A percentile compares a stretch with the other conserved stretches of the same genome.
Conservation (phyloP, 2,797 vertebrate genomes). For the Diceros bicornis region DNA sequence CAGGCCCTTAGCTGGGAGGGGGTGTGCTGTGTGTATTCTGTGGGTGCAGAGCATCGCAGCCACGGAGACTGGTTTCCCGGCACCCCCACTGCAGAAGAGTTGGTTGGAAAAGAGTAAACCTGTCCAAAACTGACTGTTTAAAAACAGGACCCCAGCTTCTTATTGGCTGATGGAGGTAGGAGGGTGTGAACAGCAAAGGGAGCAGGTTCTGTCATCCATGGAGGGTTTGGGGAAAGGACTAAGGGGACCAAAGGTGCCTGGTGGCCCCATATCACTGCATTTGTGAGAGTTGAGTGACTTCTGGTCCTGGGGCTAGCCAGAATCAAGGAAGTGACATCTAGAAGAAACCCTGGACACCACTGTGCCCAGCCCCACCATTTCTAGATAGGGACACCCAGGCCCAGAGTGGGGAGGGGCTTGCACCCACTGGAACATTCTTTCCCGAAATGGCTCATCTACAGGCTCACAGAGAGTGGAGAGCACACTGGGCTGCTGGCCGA, state of each 20-base stretch:
- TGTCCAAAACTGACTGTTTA: background rate
- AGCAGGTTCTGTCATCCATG: background rate
- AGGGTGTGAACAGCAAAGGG: background rate
- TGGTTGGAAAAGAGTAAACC: background rate
- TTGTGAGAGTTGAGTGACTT: background rate
- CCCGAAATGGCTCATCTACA: background rate
- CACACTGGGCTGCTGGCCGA: fast-evolving
- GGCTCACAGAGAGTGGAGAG: background rate
- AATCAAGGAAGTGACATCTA: background rate
- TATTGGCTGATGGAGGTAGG: background rate
- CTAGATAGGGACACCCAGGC: background rate
- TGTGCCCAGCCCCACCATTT: background rate
- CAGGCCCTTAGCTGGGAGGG: background rate
- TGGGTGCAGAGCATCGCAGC: background rate
- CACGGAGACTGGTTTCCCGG: background rate
- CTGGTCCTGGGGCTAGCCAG: background rate
- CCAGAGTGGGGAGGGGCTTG: background rate
- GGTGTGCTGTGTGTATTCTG: background rate
- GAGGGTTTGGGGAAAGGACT: fast-evolving
- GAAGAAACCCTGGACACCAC: background rate
- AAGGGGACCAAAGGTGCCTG: too few relatives aligned
- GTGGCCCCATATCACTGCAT: background rate
- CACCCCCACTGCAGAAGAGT: background rate
- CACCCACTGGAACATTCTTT: background rate
- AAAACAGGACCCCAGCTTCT: background rate